Percentiles rank a stretch among this genome's conserved stretches.
phyloP scores from a whole-genome alignment of 2,113 vertebrate species.

The Dromas ardeola region DNA sequence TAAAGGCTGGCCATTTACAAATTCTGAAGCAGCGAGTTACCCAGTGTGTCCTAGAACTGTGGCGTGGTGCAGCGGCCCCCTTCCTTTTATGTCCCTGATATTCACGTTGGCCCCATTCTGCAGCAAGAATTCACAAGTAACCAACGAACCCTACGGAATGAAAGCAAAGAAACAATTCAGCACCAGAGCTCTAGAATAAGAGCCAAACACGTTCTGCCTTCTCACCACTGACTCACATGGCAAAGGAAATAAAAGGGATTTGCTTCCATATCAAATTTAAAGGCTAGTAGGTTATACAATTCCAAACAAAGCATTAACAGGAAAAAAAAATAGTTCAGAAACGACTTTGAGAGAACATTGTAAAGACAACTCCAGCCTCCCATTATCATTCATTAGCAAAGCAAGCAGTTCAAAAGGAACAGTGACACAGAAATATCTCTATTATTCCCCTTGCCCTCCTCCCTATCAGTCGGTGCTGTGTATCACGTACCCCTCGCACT shows the following conservation, averaged over 20 bases:
- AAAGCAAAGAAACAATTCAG: not conserved
- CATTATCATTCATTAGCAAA: not conserved
- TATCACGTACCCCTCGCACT: slow-evolving; percentile 87
- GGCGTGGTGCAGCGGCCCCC: slow-evolving; percentile 94
- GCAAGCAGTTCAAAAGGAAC: not conserved
- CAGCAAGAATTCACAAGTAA: slow-evolving; percentile 95
- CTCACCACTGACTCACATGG: not conserved
- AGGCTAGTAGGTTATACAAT: not conserved
- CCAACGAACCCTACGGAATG: slow-evolving; percentile 86
- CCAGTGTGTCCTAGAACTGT: slow-evolving; percentile 95
- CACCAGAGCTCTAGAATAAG: not conserved
- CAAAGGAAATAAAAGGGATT: not conserved
- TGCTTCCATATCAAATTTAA: not conserved
- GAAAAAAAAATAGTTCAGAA: not conserved
- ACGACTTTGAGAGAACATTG: not conserved
- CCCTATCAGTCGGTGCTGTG: not conserved
- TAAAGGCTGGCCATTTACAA: not conserved
- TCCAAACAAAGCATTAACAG: not conserved
- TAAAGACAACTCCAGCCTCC: not conserved
- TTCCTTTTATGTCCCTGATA: slow-evolving; percentile 88
- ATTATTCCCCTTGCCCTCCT: not conserved
- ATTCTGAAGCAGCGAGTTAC: slow-evolving; percentile 62
- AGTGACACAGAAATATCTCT: not conserved
- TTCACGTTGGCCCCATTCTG: slow-evolving; percentile 97
- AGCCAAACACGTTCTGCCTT: not conserved